Evolutionary conservation across 2,797 vertebrate species (phyloP), one percentile per base, ranked within the genome.

Genomic region (Melanotaenia maccullochi): DNA sequence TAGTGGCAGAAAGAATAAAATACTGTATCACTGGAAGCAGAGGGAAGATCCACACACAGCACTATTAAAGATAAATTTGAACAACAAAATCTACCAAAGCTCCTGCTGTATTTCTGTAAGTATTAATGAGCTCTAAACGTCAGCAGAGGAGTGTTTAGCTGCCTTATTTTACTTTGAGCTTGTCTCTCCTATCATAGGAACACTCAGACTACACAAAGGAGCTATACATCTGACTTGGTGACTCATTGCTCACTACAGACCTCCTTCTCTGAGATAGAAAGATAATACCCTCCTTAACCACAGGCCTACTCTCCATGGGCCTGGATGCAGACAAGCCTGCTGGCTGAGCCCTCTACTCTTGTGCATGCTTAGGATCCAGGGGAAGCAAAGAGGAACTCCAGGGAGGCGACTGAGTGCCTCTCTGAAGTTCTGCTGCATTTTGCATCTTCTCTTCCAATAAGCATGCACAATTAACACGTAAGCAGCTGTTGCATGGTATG

Each of bases 231-330:
- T 66, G 62, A 80, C 61, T 22, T 49, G 33, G 51, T 88, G 85
- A 87, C 68, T 89, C 86, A 89, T 66, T 71, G 75, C 77, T 76
- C 68, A 64, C 65, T 59, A 49, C 84, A 86, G 85, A 77, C 68
- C 72, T 61, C 72, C 66, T 66, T 73, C 78, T 78, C 76, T 64
- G 80, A 82, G 81, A 83, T 81, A 81, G 91, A 88, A 91, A 93
- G 89, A 88, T 87, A 86, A 93, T 90, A 92, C 81, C 62, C 67
- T 44, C 71, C 71, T 71, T 77, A 78, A 88, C 83, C 85, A 65
- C 90, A 92, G 85, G 77, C 82, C 88, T 84, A 65, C 73, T 86
- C 72, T 74, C 77, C 63, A 69, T 62, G 66, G 65, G 58, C 63
- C 76, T 66, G 65, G 60, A 83, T 16, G 35, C 49, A 83, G 76